A percentile compares a stretch with the other conserved stretches of the same genome.
Conservation (phyloP, 2,113 vertebrate species). For the Camelus dromedarius region DNA sequence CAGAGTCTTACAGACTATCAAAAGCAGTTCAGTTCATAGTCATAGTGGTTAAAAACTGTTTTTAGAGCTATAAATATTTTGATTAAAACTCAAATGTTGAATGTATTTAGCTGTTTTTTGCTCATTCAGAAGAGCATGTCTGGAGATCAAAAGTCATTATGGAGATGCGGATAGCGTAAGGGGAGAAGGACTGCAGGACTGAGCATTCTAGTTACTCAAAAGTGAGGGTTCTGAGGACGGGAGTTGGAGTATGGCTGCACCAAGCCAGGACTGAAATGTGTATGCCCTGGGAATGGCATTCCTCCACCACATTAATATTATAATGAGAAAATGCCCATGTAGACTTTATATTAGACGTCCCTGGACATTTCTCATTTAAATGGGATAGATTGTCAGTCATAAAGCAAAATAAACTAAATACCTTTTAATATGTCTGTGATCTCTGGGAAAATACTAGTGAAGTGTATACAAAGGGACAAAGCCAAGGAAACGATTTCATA, state of each 20-base stretch:
- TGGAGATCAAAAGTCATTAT: background rate
- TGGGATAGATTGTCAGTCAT: background rate
- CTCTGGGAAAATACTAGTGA: background rate
- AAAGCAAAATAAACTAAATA: background rate
- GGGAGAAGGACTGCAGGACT: background rate
- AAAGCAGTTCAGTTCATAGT: background rate
- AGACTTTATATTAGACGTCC: background rate
- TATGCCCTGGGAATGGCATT: background rate
- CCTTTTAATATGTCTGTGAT: background rate
- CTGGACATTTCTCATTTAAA: background rate
- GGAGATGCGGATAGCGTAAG: background rate
- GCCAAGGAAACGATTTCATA: background rate
- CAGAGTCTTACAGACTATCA: background rate
- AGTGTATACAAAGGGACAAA: background rate
- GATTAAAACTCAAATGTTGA: background rate
- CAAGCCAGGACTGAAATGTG: fast-evolving
- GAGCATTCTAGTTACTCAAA: background rate
- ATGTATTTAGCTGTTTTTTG: background rate
- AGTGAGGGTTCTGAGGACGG: background rate
- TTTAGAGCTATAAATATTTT: background rate
- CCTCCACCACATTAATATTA: background rate
- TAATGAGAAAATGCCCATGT: background rate
- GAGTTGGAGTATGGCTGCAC: background rate
- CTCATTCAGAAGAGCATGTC: background rate
- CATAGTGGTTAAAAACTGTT: background rate